These are phyloP conservation scores for Cantharis flavilabris DNA, from an alignment of 2,888 invertebrate species.

Conservation along the genomic window DNA sequence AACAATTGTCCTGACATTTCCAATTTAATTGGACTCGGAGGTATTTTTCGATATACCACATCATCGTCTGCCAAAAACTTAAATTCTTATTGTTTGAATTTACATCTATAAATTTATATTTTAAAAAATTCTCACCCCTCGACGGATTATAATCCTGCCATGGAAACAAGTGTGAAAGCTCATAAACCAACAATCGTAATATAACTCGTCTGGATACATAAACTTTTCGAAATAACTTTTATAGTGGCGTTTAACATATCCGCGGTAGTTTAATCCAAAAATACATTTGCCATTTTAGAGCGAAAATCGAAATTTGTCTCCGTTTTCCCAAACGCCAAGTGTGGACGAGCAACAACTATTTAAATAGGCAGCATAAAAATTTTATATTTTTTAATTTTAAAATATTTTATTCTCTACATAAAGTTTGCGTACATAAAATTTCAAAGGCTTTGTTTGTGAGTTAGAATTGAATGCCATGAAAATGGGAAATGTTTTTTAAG, in stretches of 20 bases:
- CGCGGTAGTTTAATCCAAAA: slow-evolving; percentile 22
- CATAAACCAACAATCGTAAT: slow-evolving; percentile 20
- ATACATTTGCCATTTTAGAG: slow-evolving; percentile 22
- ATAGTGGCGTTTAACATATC: slow-evolving; percentile 29
- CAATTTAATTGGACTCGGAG: background rate
- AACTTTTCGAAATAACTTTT: slow-evolving; percentile 23
- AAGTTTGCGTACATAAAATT: slow-evolving; percentile 12
- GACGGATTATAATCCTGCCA: slow-evolving; percentile 10
- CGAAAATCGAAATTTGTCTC: slow-evolving; percentile 26
- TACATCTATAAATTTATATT: background rate
- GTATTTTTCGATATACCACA: background rate
- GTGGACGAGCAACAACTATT: background rate
- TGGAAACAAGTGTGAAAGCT: slow-evolving; percentile 20
- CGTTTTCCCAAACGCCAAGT: slow-evolving; percentile 1
- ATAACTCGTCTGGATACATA: slow-evolving; percentile 25
- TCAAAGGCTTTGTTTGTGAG: slow-evolving; percentile 17
- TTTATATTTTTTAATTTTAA: slow-evolving; percentile 34
- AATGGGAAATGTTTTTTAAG: background rate
- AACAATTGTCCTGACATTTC: background rate
- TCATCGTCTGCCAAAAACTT: too few relatives aligned
- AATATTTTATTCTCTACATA: slow-evolving; percentile 30
- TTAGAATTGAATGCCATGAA: background rate
- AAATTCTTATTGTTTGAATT: background rate
- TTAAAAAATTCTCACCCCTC: background rate
- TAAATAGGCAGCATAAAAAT: background rate